Conservation (phyloP, 1,140 invertebrate genomes). For the Periplaneta americana region DNA sequence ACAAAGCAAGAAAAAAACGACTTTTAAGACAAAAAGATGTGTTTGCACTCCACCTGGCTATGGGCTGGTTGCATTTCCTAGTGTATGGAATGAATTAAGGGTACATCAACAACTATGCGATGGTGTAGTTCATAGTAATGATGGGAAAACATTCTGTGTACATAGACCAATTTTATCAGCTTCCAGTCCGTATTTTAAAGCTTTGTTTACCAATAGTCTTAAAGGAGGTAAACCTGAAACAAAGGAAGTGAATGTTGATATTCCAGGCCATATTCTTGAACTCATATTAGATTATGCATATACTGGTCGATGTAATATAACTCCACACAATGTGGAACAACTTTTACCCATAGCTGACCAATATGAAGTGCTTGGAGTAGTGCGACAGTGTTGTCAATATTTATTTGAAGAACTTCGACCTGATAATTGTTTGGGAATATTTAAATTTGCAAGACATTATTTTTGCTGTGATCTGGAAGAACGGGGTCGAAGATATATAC, state of each 20-base stretch:
- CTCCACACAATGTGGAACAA: slow-evolving; percentile 51
- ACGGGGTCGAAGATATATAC: slow-evolving; percentile 39
- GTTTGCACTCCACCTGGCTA: too few relatives aligned
- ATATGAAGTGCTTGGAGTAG: slow-evolving; percentile 54
- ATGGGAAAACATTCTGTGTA: background rate
- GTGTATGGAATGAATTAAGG: too few relatives aligned
- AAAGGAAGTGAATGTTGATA: slow-evolving; percentile 43
- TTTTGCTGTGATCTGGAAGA: slow-evolving; percentile 53
- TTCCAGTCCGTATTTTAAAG: slow-evolving; percentile 42
- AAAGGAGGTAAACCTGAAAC: slow-evolving; percentile 44
- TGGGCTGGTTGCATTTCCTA: too few relatives aligned
- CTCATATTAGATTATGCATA: slow-evolving; percentile 61
- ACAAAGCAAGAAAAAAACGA: too few relatives aligned
- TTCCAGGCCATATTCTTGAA: slow-evolving; percentile 37
- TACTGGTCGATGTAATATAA: slow-evolving; percentile 52
- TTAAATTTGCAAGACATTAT: slow-evolving; percentile 63
- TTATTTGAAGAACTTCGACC: slow-evolving; percentile 45
- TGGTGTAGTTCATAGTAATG: too few relatives aligned
- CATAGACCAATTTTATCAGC: background rate
- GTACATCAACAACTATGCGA: too few relatives aligned
- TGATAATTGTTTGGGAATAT: slow-evolving; percentile 58
- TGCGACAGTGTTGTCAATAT: slow-evolving; percentile 57
- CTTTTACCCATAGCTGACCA: slow-evolving; percentile 55
- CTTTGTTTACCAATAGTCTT: slow-evolving; percentile 57
- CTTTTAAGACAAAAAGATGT: too few relatives aligned